Evolutionary conservation across 2,888 invertebrate genomes (phyloP), one percentile per base, ranked within the genome.

Genomic region (Clusia tigrina): DNA sequence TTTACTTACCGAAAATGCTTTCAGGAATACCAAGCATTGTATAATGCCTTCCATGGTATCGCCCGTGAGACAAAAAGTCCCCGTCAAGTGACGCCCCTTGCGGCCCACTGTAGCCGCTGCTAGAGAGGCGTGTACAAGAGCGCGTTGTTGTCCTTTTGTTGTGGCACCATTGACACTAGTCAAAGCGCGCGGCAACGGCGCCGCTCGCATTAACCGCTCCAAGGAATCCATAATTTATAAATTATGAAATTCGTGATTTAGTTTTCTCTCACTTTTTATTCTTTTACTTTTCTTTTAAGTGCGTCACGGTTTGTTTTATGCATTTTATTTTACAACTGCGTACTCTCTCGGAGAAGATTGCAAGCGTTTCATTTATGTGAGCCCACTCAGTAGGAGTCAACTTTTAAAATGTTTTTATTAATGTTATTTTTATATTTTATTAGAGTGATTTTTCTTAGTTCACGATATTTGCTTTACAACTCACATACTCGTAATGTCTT

Each of bases 41-140:
- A 95, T 94, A 80, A 95, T 94, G 74, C 94, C 94, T 82, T 95
- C 94, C 94, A 95, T 94, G 65, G 94, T 94, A 85, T 94, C 94
- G 60, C 94, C 94, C 54, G 93, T 93, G 65, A 94, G 88, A 79
- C 94, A 93, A 85, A 95, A 94, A 58, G 93, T 94, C 73, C 94
- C 94, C 18, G 93, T 92, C 68, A 94, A 87, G 81, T 94, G 93
- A 69, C 93, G 87, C 71, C 92, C 91, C 80, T 92, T 90, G 77
- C 92, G 89, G 38, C 92, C 89, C 58, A 91, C 89, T 17, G 81
- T 81, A 62, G 91, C 90, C 18, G 88, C 86, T 53, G 91, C 90
- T 69, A 92, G 85, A 74, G 91, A 90, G 65, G 91, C 91, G 83
- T 91, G 91, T 62, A 93, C 92, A 70, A 92, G 86, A 37, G 92